phyloP scores from a whole-genome alignment of 2,797 vertebrate species.

The Muscicapa comitata region DNA sequence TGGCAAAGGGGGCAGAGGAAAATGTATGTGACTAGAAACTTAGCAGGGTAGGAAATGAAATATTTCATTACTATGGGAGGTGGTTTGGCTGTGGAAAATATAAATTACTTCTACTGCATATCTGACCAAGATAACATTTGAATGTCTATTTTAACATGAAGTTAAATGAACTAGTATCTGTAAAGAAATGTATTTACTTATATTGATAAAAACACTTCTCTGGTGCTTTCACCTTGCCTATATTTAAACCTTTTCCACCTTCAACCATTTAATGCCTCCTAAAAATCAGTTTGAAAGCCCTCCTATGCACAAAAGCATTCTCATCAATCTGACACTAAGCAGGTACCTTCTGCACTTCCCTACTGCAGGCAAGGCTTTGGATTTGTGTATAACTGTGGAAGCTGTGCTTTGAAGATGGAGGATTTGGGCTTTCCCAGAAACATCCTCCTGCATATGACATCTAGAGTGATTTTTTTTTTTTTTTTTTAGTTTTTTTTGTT shows the following conservation, averaged over 20 bases:
- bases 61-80: not conserved
- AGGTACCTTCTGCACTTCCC: not conserved
- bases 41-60: not conserved
- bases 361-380: not conserved
- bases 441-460: not conserved
- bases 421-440: not conserved
- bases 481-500: not conserved
- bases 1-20: not conserved
- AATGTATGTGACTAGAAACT: not conserved
- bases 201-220: not conserved
- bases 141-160: not conserved
- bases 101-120: not conserved
- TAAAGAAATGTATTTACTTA: not conserved
- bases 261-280: not conserved
- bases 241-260: not conserved
- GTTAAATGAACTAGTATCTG: not conserved
- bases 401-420: not conserved
- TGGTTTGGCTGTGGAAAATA: not conserved
- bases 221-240: not conserved
- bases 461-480: not conserved
- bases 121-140: not conserved
- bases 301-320: not conserved
- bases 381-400: not conserved
- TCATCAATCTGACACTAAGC: not conserved
- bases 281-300: not conserved